Evolutionary conservation across 2,888 invertebrate species (phyloP), one percentile per base, ranked within the genome.

Genomic region (Pyrrhia umbra): DNA sequence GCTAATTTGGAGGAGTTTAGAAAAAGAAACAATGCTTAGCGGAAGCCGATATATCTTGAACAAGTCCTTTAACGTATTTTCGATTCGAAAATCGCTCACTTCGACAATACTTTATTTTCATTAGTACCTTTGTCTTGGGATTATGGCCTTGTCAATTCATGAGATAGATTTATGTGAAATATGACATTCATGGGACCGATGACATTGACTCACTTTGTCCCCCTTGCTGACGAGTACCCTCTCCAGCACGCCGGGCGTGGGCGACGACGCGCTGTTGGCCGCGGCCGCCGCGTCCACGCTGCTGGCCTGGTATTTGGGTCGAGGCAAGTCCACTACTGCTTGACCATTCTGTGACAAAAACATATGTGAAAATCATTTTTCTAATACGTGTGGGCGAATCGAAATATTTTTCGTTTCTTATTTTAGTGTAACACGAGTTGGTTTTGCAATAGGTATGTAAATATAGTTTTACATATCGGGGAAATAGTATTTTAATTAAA

Each of bases 161-260:
- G 5, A 42, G 42, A 34, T n/a, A 34, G 34, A n/a, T n/a, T 34
- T 9, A 40, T 18, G 16, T 20, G 40, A 40, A 18, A 10, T 10
- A 18, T 40, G 40, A 9, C 9, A 9, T 27, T 60, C 21, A 62
- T 45, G 20, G 42, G 23, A 8, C 20, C 25, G 39, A 63, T 51
- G 40, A 55, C 55, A 65, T 52, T 50, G 54, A 68, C 71, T 80
- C 46, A 93, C 95, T 71, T 88, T 86, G 81, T 98, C 97, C 0
- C 99, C 99, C 21, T 96, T 95, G 66, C 96, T 95, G 2, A 99
- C 98, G 18, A 98, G 95, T 50, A 99, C 94, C 89, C 98, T 98
- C 85, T 99, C 99, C 42, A 99, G 95, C 15, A 99, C 96, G 1
- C 99, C 99, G 0, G 99, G 99, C 96, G 99, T 99, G 9, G 99